phyloP scores from a whole-genome alignment of 2,113 vertebrate species.

The Alouatta palliata region DNA sequence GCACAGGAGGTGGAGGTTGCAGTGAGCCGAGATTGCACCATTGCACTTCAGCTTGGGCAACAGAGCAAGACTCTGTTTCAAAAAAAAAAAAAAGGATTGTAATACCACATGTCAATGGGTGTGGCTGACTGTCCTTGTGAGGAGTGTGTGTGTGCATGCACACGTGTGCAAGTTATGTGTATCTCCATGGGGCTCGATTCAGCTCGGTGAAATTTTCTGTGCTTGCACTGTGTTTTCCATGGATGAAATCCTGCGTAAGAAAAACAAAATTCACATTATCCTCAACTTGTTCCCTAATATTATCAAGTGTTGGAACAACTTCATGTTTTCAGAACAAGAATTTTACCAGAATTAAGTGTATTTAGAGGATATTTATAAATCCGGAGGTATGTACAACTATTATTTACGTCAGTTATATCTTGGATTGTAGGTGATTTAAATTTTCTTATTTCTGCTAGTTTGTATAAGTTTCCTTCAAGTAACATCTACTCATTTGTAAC shows the following conservation, averaged over 20 bases:
- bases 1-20: too few species aligned
- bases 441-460: constrained; percentile 16
- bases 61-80: too few species aligned
- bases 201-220: background rate
- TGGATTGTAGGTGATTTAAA: background rate
- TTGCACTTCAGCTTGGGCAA: too few species aligned
- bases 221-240: background rate
- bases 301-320: background rate
- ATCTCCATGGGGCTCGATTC: background rate
- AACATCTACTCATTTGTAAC: background rate
- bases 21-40: too few species aligned
- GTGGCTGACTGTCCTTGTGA: background rate
- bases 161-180: background rate
- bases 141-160: fast-evolving
- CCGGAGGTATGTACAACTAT: background rate
- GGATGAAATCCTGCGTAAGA: background rate
- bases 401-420: background rate
- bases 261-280: background rate
- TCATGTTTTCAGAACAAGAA: background rate
- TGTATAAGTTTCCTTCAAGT: background rate
- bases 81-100: background rate
- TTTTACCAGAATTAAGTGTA: background rate
- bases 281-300: background rate
- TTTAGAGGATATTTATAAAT: background rate
- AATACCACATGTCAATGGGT: too few species aligned